A percentile compares a stretch with the other conserved stretches of the same genome.
These are phyloP conservation scores for Gila orcuttii DNA, from an alignment of 2,113 vertebrate genomes.

Conservation along the genomic window DNA sequence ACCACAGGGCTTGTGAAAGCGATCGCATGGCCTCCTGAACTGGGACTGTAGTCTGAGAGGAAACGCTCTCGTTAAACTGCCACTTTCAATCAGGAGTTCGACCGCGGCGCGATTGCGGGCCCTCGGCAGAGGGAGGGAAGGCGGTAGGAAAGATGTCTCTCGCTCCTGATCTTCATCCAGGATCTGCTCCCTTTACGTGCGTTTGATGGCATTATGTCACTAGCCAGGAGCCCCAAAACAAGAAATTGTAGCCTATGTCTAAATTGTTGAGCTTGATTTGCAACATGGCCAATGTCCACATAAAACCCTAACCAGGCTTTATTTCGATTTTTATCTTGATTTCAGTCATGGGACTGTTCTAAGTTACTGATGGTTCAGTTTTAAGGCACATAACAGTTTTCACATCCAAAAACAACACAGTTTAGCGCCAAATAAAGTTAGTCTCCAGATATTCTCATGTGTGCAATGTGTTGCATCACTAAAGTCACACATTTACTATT, in stretches of 20 bases:
- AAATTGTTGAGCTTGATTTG: neutral
- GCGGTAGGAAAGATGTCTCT: slow-evolving; percentile 31
- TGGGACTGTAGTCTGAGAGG: slow-evolving; percentile 46
- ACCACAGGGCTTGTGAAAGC: slow-evolving; percentile 54
- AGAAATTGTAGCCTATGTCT: neutral
- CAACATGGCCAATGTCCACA: slow-evolving; percentile 14
- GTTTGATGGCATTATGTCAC: slow-evolving; percentile 53
- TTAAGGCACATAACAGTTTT: neutral
- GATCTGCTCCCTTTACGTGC: slow-evolving; percentile 41
- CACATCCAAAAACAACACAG: slow-evolving; percentile 32
- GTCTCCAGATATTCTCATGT: neutral
- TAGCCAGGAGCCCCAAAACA: slow-evolving; percentile 28
- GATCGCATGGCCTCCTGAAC: slow-evolving; percentile 52
- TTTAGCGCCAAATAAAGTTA: slow-evolving; percentile 18
- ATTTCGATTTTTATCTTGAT: slow-evolving; percentile 37
- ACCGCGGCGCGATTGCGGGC: slow-evolving; percentile 32
- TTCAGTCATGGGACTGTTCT: slow-evolving; percentile 34
- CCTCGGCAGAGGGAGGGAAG: neutral
- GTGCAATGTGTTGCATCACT: neutral
- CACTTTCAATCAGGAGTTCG: slow-evolving; percentile 55
- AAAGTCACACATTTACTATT: neutral
- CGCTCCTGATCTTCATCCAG: slow-evolving; percentile 31
- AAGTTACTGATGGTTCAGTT: neutral
- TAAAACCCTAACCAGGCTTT: slow-evolving; percentile 25
- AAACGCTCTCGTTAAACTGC: slow-evolving; percentile 61